A percentile compares a stretch with the other conserved stretches of the same genome.
Conservation (phyloP, 1,140 invertebrate genomes). For the Latrodectus geometricus region DNA sequence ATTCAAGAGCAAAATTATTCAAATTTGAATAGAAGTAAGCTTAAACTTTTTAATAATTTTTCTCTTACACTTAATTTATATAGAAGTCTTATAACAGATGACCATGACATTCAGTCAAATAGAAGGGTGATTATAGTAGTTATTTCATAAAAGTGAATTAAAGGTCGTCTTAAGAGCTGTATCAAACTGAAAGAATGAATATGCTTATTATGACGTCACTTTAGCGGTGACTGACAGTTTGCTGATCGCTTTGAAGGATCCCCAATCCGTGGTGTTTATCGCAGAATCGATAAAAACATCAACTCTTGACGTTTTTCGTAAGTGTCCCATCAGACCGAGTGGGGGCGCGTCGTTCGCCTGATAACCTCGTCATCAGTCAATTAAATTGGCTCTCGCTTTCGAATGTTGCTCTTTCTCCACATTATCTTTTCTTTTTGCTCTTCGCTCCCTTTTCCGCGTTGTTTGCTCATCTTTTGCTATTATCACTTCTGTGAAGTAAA, state of each 20-base stretch:
- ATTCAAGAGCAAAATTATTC: too few relatives aligned
- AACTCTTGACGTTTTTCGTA: neutral
- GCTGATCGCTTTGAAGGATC: neutral
- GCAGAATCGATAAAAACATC: conserved; percentile 28
- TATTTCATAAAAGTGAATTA: too few relatives aligned
- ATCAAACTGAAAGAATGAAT: neutral
- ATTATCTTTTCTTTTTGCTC: neutral
- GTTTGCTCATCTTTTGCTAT: neutral
- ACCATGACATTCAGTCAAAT: too few relatives aligned
- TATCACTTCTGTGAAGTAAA: too few relatives aligned
- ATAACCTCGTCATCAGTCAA: conserved; percentile 40
- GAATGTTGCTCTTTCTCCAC: neutral
- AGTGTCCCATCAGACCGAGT: neutral
- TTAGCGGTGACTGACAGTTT: neutral
- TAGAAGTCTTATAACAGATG: too few relatives aligned
- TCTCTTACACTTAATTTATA: too few relatives aligned
- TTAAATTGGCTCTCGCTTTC: conserved; percentile 19
- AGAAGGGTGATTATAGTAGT: too few relatives aligned
- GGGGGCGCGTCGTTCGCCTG: conserved; percentile 4
- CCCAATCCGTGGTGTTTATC: neutral
- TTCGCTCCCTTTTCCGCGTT: neutral
- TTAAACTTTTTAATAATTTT: too few relatives aligned
- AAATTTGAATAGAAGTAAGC: too few relatives aligned
- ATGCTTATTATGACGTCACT: neutral
- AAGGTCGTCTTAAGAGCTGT: too few relatives aligned